phyloP scores from a whole-genome alignment of 2,113 vertebrate genomes.

The Epinephelus cyanopodus region DNA sequence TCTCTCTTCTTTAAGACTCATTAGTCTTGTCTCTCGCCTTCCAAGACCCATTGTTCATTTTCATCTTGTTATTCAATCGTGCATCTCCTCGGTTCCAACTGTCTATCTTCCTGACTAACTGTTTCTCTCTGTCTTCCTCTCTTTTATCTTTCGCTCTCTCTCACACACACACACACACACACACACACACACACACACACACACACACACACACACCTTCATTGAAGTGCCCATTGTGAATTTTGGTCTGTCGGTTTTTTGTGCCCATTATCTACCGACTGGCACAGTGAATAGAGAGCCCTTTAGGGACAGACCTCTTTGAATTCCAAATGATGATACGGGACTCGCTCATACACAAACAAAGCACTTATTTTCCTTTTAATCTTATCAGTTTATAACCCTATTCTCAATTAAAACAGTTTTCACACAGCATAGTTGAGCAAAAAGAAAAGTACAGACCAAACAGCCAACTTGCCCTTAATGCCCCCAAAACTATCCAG shows the following conservation, averaged over 20 bases:
- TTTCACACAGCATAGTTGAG: not conserved
- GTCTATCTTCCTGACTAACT: conserved; percentile 8
- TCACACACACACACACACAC: conserved; percentile 22
- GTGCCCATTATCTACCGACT: conserved; percentile 46
- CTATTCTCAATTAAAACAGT: conserved; percentile 20
- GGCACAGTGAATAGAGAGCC: conserved; percentile 23
- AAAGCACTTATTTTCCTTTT: conserved; percentile 43
- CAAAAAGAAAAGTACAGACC: not conserved
- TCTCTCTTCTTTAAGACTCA: conserved; percentile 21
- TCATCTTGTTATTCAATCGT: conserved; percentile 49
- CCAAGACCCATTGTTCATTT: conserved; percentile 43
- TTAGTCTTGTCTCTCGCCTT: conserved; percentile 11
- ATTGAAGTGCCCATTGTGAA: conserved; percentile 53
- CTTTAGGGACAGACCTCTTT: conserved; percentile 38
- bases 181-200: conserved; percentile 9
- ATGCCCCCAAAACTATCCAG: not conserved
- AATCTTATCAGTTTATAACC: conserved; percentile 8
- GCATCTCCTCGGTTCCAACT: conserved; percentile 23
- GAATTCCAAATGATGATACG: conserved; percentile 52
- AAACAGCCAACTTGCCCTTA: not conserved
- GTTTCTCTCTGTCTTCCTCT: not conserved
- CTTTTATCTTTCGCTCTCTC: conserved; percentile 10
- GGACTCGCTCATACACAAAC: conserved; percentile 28
- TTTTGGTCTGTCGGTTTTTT: conserved; percentile 46
- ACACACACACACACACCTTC: conserved; percentile 34